Conservation (phyloP, 2,888 invertebrate genomes). For the Phaonia tiefii region DNA sequence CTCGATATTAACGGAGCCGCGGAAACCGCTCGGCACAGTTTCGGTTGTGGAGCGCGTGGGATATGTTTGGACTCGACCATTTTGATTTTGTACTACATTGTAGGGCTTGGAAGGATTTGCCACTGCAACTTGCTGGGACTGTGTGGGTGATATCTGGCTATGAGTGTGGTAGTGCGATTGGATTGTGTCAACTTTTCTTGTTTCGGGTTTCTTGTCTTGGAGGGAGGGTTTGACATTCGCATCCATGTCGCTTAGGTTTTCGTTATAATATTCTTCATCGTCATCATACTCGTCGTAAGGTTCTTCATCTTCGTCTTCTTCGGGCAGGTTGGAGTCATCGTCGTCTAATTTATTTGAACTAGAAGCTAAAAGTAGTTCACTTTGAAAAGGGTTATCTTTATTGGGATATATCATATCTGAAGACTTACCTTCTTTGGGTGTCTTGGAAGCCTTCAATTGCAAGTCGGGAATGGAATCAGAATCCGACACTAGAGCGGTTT, state of each 20-base stretch:
- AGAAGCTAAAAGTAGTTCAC: conserved; percentile 46
- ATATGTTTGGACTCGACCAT: conserved; percentile 75
- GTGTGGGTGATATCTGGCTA: conserved; percentile 75
- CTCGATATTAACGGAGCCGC: conserved; percentile 79
- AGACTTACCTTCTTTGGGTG: conserved; percentile 72
- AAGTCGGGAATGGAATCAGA: conserved; percentile 73
- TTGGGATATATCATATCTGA: background rate
- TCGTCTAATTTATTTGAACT: conserved; percentile 69
- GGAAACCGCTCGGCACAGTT: conserved; percentile 79
- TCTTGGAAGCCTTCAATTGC: conserved; percentile 75
- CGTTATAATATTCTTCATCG: conserved; percentile 84
- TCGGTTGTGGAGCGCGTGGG: conserved; percentile 75
- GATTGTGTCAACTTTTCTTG: conserved; percentile 44
- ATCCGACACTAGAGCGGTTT: conserved; percentile 69
- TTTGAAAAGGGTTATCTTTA: background rate
- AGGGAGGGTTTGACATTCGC: conserved; percentile 38
- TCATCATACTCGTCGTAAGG: conserved; percentile 81
- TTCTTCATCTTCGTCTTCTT: conserved; percentile 83
- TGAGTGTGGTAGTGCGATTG: conserved; percentile 69
- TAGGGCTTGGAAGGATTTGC: conserved; percentile 72
- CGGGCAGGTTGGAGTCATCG: conserved; percentile 71
- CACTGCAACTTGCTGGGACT: conserved; percentile 76
- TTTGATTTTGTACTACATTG: conserved; percentile 78
- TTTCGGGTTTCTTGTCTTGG: conserved; percentile 38
- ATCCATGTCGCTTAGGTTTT: conserved; percentile 77